Evolutionary conservation across 2,888 invertebrate genomes (phyloP), one percentile per base, ranked within the genome.

Genomic region (Cryptocephalus moraei): DNA sequence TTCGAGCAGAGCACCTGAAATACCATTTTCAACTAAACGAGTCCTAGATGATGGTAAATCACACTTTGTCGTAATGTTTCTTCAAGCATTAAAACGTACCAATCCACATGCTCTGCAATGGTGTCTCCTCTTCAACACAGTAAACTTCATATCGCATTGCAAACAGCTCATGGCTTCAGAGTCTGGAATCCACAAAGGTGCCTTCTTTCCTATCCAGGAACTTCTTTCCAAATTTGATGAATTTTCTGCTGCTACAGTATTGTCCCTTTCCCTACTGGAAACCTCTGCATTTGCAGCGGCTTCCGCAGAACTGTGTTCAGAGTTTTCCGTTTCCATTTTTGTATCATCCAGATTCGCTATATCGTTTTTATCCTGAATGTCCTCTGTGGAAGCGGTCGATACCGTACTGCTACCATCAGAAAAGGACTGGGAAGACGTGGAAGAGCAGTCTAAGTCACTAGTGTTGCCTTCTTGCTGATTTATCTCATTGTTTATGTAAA

Each of bases 131-230:
- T 84, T 86, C 43, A 91, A 78, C 53, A 91, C 78, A 1, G 85
- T 89, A 68, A 91, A 93, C 67, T 82, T 85, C 41, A 76, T 69
- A 51, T 83, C 81, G 66, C 92, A 92, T 55, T 86, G 80, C 82
- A 91, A 84, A 65, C 92, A 92, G 52, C 75, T 75, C n/a, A 77
- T 73, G 8, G 90, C 86, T 57, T 87, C 86, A 4, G 80, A 75
- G 67, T 93, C 92, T 0, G 91, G 91, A 44, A 92, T 81, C 92
- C 92, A 92, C 59, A 83, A 78, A 0, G 91, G 91, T 10, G 86
- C 83, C 46, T 84, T 77, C 63, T 82, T 81, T 1, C 90, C 90
- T 46, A 90, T 51, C 69, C 69, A 67, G 13, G 49, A 2, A n/a
- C 6, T 36, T 6, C 36, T 12, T 36, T n/a, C 12, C 6, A 6